These are phyloP conservation scores for Pseudocheirus occidentalis DNA, from an alignment of 2,797 vertebrate species.

Conservation along the genomic window DNA sequence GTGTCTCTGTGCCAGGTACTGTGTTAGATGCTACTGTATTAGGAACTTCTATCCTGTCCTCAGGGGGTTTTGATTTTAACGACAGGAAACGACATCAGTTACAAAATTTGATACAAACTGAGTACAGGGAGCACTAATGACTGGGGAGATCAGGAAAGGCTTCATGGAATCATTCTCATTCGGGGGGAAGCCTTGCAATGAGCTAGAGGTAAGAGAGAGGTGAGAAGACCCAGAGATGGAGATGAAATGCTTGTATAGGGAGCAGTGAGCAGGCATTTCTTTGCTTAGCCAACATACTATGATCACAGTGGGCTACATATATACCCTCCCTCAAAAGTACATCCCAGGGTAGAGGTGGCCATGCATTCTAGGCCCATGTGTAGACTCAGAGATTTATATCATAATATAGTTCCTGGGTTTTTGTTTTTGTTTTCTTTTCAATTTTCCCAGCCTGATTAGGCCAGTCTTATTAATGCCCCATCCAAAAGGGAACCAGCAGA, in stretches of 20 bases:
- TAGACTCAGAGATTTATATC: background rate
- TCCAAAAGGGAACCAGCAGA: background rate
- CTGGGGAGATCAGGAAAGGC: background rate
- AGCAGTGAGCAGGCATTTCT: background rate
- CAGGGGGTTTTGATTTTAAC: background rate
- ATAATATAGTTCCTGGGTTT: background rate
- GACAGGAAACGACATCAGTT: background rate
- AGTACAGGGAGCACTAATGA: background rate
- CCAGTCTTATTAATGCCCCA: background rate
- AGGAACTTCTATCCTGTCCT: background rate
- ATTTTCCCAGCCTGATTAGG: background rate
- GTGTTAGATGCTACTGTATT: background rate
- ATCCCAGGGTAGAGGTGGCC: background rate
- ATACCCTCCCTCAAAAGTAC: background rate
- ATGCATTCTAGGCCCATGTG: background rate
- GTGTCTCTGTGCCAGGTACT: background rate
- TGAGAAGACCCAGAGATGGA: background rate
- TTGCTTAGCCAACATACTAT: background rate
- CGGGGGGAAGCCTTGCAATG: background rate
- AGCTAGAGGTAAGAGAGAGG: background rate
- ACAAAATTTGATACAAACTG: background rate
- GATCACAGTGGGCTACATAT: background rate
- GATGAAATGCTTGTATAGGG: background rate
- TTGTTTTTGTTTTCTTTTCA: background rate
- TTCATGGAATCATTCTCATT: background rate